Base-by-base conservation (phyloP, 2,797 vertebrate species). In the Microcaecilia unicolor region DNA sequence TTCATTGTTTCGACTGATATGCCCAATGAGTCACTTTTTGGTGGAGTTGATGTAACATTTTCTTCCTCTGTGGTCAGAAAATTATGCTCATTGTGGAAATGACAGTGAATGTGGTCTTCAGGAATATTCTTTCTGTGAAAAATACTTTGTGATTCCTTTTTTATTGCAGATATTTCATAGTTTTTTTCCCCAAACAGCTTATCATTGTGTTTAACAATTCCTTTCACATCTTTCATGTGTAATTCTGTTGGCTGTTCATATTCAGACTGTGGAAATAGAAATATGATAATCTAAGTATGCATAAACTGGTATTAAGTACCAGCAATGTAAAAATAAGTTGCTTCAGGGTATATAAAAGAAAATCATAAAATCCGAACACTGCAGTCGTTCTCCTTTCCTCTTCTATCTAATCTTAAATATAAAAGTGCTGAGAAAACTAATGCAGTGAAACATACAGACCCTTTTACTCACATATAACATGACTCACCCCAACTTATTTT, bases 241-340 rank as follows among this genome's bases (percentile, higher is more conserved):
- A 34, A 25, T 7, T 22, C 9, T 18, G n/a, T n/a, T n/a, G 34
- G 36, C 17, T 23, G 48, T 40, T 76, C 67, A 6, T 59, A 56
- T 41, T 66, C 64, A 30, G 59, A 53, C 59, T 61, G 24, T 37
- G 69, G 26, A 31, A 62, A 68, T 8, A 57, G 42, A 66, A 47
- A 16, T 13, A 17, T 20, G 4, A n/a, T 4, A 34, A 20, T 44
- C 18, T 8, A 40, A 4, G 13, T 5, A n/a, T 22, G n/a, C 22
- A 14, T 8, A 14, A 18, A 8, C n/a, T n/a, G n/a, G n/a, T n/a
- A n/a, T n/a, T n/a, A n/a, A n/a, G n/a, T n/a, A n/a, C n/a, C n/a
- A n/a, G n/a, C n/a, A n/a, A n/a, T n/a, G n/a, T n/a, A n/a, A n/a
- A n/a, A n/a, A n/a, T n/a, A n/a, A n/a, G n/a, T n/a, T n/a, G n/a